Evolutionary conservation across 2,888 invertebrate species (phyloP), one percentile per base, ranked within the genome.

Genomic region (Nomada lathburiana): DNA sequence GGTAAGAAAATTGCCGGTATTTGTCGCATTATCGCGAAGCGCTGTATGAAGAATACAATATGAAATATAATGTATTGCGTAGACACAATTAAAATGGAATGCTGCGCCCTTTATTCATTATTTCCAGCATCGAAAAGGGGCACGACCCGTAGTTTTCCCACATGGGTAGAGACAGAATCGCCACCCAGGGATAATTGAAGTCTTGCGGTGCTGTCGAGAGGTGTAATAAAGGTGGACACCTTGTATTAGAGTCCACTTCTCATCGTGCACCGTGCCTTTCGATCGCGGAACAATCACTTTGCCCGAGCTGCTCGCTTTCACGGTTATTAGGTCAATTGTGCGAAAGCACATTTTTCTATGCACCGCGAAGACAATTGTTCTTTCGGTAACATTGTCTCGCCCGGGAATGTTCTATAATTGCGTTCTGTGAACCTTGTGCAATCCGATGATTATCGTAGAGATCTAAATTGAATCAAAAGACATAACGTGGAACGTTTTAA

Each of bases 301-400:
- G 72, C 69, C 57, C 75, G 76, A 47, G 55, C 50, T 79, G 78
- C 70, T 73, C 86, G 77, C 86, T 88, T 88, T 86, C 86, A 78
- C 83, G 86, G 86, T 85, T 88, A 88, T 86, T 75, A 85, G 81
- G 86, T 86, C 86, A 79, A 84, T 84, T 80, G 84, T 76, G 76
- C 83, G 88, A 88, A 79, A 83, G 86, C 76, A 74, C 26, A 80
- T 82, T 76, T 87, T 76, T 77, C 69, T n/a, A n/a, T 26, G n/a
- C 26, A 63, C 26, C 36, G 47, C 10, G 52, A 44, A 11, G 13
- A 23, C 79, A 13, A 71, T 79, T 79, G 70, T 80, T 62, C 42
- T 20, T 52, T 26, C 42, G 11, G 10, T 23, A 55, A 52, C 20
- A 42, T 44, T 29, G 18, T 29, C 26, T 9, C 62, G 16, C n/a